Conservation (phyloP, 2,888 invertebrate species). For the Ectemnius continuus region DNA sequence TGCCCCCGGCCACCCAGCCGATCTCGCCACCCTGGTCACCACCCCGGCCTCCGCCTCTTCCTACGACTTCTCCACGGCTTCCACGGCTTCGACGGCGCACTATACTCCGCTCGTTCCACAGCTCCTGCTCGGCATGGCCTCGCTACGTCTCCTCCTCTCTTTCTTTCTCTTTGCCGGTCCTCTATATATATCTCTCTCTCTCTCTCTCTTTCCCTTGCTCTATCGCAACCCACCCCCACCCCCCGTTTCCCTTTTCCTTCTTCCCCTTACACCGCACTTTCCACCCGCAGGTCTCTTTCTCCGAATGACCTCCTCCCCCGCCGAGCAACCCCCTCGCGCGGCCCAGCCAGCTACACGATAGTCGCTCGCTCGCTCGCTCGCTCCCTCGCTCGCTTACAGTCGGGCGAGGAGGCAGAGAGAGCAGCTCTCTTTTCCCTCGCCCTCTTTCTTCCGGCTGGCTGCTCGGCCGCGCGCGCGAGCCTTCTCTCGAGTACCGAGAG, state of each 20-base stretch:
- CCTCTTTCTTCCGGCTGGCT: conserved; percentile 15
- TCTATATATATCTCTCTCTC: too few species aligned
- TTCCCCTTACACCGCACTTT: not conserved
- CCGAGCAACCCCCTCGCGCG: conserved; percentile 21
- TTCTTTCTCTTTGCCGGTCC: too few species aligned
- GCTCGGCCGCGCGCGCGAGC: conserved; percentile 14
- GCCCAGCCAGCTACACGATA: conserved; percentile 26
- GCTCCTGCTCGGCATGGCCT: conserved; percentile 34
- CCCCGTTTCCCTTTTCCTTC: conserved; percentile 37
- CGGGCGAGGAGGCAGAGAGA: too few species aligned
- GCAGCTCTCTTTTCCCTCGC: conserved; percentile 36
- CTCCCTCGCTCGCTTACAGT: conserved; percentile 7
- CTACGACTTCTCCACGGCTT: conserved; percentile 58
- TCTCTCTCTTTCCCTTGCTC: too few species aligned
- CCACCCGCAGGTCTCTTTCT: conserved; percentile 23
- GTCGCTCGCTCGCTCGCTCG: not conserved
- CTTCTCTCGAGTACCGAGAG: conserved; percentile 65
- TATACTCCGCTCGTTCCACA: conserved; percentile 26
- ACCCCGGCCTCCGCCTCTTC: conserved; percentile 56
- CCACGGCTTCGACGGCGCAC: conserved; percentile 8
- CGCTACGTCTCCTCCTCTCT: conserved; percentile 35
- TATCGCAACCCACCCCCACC: not conserved
- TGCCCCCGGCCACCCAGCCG: conserved; percentile 37
- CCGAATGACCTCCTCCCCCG: not conserved
- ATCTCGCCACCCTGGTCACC: conserved; percentile 3